A percentile compares a stretch with the other conserved stretches of the same genome.
Conservation (phyloP, 2,888 invertebrate genomes). For the Phalera bucephala region DNA sequence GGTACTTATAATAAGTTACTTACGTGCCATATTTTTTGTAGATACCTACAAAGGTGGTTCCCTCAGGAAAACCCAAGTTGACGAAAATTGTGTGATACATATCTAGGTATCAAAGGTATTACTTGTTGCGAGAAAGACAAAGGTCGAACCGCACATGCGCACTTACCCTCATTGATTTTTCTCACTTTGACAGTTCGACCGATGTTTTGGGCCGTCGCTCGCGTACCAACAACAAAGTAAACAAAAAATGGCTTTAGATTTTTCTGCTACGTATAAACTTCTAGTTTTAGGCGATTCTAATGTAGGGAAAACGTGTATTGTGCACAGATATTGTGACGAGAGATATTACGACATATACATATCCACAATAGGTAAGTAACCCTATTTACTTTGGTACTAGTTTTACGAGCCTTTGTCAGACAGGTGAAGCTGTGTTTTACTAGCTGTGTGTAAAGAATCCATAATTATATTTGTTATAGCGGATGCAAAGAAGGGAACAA, state of each 20-base stretch:
- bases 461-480: constrained; percentile 48
- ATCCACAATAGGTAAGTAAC: constrained; percentile 92
- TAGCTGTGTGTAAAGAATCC: constrained; percentile 45
- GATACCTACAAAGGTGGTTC: too few relatives aligned
- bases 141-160: constrained; percentile 69
- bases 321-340: constrained; percentile 95
- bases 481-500: constrained; percentile 49
- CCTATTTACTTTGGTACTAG: constrained; percentile 49
- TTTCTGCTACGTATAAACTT: constrained; percentile 93
- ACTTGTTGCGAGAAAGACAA: constrained; percentile 55
- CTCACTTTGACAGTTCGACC: constrained; percentile 76
- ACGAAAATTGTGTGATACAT: constrained; percentile 6
- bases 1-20: too few relatives aligned
- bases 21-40: too few relatives aligned
- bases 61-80: constrained; percentile 16
- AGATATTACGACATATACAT: constrained; percentile 95
- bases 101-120: constrained; percentile 7
- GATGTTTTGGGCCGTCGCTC: constrained; percentile 71
- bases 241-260: constrained; percentile 91
- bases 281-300: constrained; percentile 94
- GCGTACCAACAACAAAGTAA: constrained; percentile 68
- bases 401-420: constrained; percentile 68
- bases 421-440: constrained; percentile 58
- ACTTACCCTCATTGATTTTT: constrained; percentile 74
- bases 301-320: constrained; percentile 95